phyloP scores from a whole-genome alignment of 2,888 invertebrate species.

The Tiphia femorata region DNA sequence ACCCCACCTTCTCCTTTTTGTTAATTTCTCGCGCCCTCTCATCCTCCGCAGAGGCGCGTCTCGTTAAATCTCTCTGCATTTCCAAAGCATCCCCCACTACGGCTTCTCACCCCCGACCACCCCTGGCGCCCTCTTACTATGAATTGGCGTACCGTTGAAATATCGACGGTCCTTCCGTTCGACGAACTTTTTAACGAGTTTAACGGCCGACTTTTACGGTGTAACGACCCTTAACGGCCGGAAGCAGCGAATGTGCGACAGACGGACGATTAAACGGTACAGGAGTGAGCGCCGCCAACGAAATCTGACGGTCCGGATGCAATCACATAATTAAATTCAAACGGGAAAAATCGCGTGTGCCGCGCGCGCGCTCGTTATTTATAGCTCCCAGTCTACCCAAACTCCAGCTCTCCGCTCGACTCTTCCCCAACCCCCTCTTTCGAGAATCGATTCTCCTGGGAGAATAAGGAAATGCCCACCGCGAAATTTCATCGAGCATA shows the following conservation, averaged over 20 bases:
- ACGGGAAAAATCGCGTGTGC: too few species aligned
- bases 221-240: conserved; percentile 37
- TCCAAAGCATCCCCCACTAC: too few species aligned
- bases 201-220: conserved; percentile 29
- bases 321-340: too few species aligned
- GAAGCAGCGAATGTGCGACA: conserved; percentile 12
- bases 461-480: too few species aligned
- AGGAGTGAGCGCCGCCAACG: not conserved
- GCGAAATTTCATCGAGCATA: too few species aligned
- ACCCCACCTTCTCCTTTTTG: not conserved
- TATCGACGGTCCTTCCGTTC: conserved; percentile 41
- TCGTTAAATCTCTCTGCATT: too few species aligned
- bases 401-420: too few species aligned
- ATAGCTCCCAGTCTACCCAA: too few species aligned
- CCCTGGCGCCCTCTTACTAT: conserved; percentile 13
- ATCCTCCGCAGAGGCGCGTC: not conserved
- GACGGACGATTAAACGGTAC: conserved; percentile 9
- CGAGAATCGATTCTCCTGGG: too few species aligned
- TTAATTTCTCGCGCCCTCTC: not conserved
- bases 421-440: too few species aligned
- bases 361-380: too few species aligned
- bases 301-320: not conserved
- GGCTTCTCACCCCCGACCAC: not conserved
- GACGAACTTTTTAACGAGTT: conserved; percentile 27
- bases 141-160: conserved; percentile 23